Base-by-base conservation (phyloP, 2,113 vertebrate species). In the Paralichthys olivaceus region DNA sequence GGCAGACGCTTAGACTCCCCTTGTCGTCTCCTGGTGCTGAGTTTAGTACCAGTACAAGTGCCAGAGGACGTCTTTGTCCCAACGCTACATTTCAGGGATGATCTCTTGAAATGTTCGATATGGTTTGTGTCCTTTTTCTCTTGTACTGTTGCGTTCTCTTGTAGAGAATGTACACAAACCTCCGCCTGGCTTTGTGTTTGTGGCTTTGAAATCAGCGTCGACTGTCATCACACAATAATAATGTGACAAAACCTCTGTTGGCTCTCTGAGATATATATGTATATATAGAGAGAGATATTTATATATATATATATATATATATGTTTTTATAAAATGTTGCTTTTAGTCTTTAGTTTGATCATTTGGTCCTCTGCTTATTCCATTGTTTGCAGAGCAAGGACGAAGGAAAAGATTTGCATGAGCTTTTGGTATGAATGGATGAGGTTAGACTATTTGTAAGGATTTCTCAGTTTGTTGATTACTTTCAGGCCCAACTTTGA, bases 111-210 rank as follows among this genome's bases (percentile, higher is more conserved):
- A 34, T 34, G 37, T 40, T 9, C 11, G 37, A 13, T 40, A 12
- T 12, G 11, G 37, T 40, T 40, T 13, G 37, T 40, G 37, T 40
- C 11, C 2, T 40, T 40, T 40, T 40, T 9, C 9, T 40, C 37
- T 8, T 32, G 29, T 32, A 32, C 29, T 22, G 15, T 43, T 53
- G 14, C 5, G 0, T 59, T n/a, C 11, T 7, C 34, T 26, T 43
- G 12, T 28, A 8, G 4, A 26, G 47, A 51, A 76, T 49, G 62
- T 82, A 82, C 62, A 76, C 68, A 81, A 67, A 62, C 23, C 28
- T 62, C 68, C 22, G 47, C 3, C 17, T 2, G 6, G 29, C 0
- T 23, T 29, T 2, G 13, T 20, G 17, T 60, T 61, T 60, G 53
- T 32, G 22, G n/a, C 54, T 43, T 3, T 34, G 57, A 71, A 34